phyloP scores from a whole-genome alignment of 2,113 vertebrate genomes.

The Atractosteus spatula region DNA sequence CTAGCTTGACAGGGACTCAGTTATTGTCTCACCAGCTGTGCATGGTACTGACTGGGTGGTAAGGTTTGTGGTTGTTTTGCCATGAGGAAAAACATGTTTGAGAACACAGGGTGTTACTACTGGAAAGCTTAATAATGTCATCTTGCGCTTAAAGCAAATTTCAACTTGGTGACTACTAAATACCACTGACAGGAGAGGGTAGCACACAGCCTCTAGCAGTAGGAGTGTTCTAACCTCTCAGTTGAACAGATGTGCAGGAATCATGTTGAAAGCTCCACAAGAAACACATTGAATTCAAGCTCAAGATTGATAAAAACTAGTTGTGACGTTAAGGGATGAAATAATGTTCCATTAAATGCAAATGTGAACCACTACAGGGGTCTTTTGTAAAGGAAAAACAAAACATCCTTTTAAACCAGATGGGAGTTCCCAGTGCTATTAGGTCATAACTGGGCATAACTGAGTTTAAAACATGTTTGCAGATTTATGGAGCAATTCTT shows the following conservation, averaged over 20 bases:
- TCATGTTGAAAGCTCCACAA: not conserved
- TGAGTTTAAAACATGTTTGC: too few species aligned
- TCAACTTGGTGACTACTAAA: constrained; percentile 5
- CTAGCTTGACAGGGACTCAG: too few species aligned
- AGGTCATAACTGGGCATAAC: too few species aligned
- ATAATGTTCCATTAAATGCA: too few species aligned
- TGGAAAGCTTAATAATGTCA: constrained; percentile 6
- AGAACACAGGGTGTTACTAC: not conserved
- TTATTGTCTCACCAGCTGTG: not conserved
- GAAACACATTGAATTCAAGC: too few species aligned
- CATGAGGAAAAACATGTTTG: not conserved
- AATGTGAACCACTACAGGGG: too few species aligned
- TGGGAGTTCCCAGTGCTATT: too few species aligned
- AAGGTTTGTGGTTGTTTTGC: not conserved
- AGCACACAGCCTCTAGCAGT: not conserved
- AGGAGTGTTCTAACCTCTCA: not conserved
- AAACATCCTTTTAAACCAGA: too few species aligned
- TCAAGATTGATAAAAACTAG: too few species aligned
- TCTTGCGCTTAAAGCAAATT: not conserved
- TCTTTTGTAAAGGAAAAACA: too few species aligned
- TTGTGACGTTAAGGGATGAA: too few species aligned
- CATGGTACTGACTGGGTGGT: not conserved
- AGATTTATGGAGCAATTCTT: too few species aligned
- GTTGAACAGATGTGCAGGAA: not conserved
- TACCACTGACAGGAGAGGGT: constrained; percentile 4